Evolutionary conservation across 2,888 invertebrate species (phyloP), one percentile per base, ranked within the genome.

Genomic region (Chrysolina haemoptera): DNA sequence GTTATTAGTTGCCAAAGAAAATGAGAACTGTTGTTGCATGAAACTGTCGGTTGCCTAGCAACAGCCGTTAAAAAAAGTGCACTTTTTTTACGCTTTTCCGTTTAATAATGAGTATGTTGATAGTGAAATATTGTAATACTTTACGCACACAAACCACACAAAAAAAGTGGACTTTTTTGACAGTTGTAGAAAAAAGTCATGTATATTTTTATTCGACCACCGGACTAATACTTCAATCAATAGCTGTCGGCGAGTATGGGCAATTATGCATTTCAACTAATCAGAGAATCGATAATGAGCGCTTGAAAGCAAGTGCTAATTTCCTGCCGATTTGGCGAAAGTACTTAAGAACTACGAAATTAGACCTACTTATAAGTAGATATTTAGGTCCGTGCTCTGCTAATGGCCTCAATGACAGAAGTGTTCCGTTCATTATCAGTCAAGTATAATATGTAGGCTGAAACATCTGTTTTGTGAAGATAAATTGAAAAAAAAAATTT

Each of bases 241-340:
- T 35, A 50, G 71, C 55, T 59, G 41, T 73, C 18, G 50, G 50
- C 48, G 62, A 40, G 55, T 50, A 40, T 53, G 14, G 18, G 53
- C 67, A 18, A 40, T 67, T 53, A 67, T 53, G 55, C 53, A 67
- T 40, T 67, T 53, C 66, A 35, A 55, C 53, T 67, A 67, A 67
- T 67, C 20, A 53, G 48, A 40, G 67, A 53, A 53, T 35, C 41
- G 67, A 67, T 53, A 53, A 53, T 67, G 67, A 67, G 50, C 50
- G 53, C 50, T 41, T 27, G 27, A 35, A n/a, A 22, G 50, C 12
- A 66, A 67, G 67, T 67, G 67, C 40, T 53, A 27, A 53, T 67
- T 53, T 67, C 67, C 53, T 67, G 20, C 53, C 11, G 20, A 11
- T 40, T 53, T 20, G 40, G 46, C 9, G 16, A 40, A 67, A 40